Percentiles rank a stretch among this genome's conserved stretches.
phyloP scores from a whole-genome alignment of 2,797 vertebrate species.

The Clamator glandarius region DNA sequence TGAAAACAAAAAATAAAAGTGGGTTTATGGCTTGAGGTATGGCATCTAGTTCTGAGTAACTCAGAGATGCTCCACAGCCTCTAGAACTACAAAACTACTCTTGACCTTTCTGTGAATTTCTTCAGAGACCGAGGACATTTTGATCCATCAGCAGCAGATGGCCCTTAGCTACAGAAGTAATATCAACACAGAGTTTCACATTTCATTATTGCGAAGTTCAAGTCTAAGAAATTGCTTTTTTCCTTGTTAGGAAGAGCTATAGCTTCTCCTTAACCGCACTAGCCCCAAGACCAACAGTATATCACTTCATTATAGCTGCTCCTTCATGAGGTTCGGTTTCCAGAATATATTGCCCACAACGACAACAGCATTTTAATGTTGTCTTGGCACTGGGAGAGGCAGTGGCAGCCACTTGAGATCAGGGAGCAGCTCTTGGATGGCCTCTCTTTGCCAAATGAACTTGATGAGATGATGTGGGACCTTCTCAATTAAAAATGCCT shows the following conservation, averaged over 20 bases:
- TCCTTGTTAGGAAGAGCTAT: not conserved
- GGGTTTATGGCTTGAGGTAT: not conserved
- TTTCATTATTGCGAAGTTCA: slow-evolving; percentile 6
- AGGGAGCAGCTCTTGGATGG: not conserved
- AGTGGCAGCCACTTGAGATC: not conserved
- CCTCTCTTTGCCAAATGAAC: not conserved
- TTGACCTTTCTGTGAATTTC: not conserved
- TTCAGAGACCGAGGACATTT: not conserved
- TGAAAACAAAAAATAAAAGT: not conserved
- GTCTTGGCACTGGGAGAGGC: not conserved
- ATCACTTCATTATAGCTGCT: not conserved
- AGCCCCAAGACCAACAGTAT: not conserved
- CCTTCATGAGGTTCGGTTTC: not conserved
- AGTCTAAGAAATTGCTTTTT: slow-evolving; percentile 13
- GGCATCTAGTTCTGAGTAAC: not conserved
- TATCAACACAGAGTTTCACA: not conserved
- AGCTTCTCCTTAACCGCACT: not conserved
- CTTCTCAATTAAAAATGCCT: not conserved
- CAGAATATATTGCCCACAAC: not conserved
- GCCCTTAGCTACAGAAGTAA: not conserved
- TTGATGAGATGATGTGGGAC: not conserved
- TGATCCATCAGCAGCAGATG: not conserved
- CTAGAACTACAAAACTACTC: not conserved
- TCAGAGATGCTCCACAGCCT: not conserved
- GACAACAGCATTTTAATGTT: not conserved